Percentiles rank a stretch among this genome's conserved stretches.
These are phyloP conservation scores for Buathra laborator DNA, from an alignment of 2,888 invertebrate species.

Conservation along the genomic window DNA sequence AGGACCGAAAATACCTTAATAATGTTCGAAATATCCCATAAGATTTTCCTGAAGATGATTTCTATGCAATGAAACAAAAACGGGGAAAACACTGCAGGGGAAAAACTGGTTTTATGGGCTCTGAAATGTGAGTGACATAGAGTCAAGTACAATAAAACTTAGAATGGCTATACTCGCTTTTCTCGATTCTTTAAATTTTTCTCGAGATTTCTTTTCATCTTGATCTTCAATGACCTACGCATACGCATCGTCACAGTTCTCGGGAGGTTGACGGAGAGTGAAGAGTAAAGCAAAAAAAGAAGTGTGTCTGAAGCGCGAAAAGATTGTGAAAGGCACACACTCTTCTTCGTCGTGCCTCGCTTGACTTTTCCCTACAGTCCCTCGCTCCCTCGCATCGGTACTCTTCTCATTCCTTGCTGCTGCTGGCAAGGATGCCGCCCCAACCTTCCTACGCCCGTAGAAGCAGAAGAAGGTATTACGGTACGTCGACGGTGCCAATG, in stretches of 20 bases:
- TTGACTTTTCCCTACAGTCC: slow-evolving; percentile 23
- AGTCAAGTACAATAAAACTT: neutral
- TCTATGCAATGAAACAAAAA: neutral
- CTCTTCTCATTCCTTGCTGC: slow-evolving; percentile 13
- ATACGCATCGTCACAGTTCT: neutral
- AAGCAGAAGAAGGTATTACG: slow-evolving; percentile 53
- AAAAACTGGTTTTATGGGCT: neutral
- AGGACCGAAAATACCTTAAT: neutral
- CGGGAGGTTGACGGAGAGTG: slow-evolving; percentile 13
- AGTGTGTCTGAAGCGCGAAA: slow-evolving; percentile 12
- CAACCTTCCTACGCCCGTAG: slow-evolving; percentile 27
- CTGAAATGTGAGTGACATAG: neutral
- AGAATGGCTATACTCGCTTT: neutral
- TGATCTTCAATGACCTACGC: neutral
- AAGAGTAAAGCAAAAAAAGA: neutral
- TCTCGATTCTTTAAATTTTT: neutral
- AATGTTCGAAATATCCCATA: neutral
- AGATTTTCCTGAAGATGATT: neutral
- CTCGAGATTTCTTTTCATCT: neutral
- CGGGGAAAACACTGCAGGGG: too few relatives aligned
- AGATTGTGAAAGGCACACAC: slow-evolving; percentile 7
- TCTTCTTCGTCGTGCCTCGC: slow-evolving; percentile 35
- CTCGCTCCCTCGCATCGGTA: neutral
- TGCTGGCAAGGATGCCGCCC: neutral
- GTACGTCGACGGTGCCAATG: slow-evolving; percentile 38